Base-by-base conservation (phyloP, 1,140 invertebrate genomes). In the Drosophila bifasciata region DNA sequence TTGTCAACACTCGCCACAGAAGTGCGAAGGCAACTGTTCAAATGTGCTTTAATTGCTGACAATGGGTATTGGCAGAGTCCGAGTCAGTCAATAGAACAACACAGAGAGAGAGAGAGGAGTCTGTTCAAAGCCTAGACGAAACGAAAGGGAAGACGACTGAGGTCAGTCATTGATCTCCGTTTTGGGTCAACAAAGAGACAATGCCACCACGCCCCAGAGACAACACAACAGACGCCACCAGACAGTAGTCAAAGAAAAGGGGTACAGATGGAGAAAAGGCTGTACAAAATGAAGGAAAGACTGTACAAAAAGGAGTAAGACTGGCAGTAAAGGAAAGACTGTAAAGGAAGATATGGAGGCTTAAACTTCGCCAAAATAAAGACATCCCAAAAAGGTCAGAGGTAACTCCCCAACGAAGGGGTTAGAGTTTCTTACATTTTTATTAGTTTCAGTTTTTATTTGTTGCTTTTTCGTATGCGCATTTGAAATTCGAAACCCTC, bases 41-140 rank as follows among this genome's bases (percentile, higher is more conserved):
- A 28, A 28, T 28, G 28, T 64, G 58, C 72, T 69, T 79, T 74
- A 79, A 79, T 70, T 79, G 77, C 16, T 44, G 23, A 45, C 52
- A 55, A 50, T 68, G 56, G 21, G 11, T 44, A 58, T 64, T 68
- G 62, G 53, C 49, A 59, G 36, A 57, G 51, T 51, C 51, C 25
- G 16, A 51, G 52, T 32, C 21, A 51, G 52, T 32, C 32, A 28
- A 28, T 28, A 28, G 28, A 28, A 28, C 28, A 28, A 28, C 28
- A 9, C 8, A 9, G 28, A 28, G 28, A n/a, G n/a, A n/a, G n/a
- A n/a, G 28, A 28, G 25, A 2, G 25, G 25, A 28, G 44, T 49
- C 39, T 25, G 43, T 15, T 8, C 25, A 40, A 5, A 5, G 59
- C 25, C 44, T 44, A 61, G 32, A 45, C 11, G 15, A 44, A 44